Evolutionary conservation across 2,888 invertebrate genomes (phyloP).

Genomic region (Pyrocoelia pectoralis): DNA sequence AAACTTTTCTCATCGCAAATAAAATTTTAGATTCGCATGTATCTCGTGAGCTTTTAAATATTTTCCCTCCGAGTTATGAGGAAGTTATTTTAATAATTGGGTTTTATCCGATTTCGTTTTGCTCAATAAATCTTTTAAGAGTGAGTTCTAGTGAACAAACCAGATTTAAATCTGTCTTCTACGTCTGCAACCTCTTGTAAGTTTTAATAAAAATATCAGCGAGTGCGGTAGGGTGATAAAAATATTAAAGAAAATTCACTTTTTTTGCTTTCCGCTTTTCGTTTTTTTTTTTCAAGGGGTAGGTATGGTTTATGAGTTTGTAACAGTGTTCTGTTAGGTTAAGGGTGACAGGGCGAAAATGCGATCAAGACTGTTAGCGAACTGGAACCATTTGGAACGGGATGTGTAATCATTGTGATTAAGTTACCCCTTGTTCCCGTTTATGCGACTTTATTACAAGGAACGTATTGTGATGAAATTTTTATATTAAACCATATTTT

Average conservation of each 20-base stretch:
- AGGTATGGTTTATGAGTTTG: constrained; percentile 36
- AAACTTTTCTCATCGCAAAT: background rate
- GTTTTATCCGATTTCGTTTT: constrained; percentile 3
- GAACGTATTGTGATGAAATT: constrained; percentile 37
- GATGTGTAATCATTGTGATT: constrained; percentile 36
- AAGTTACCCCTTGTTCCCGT: constrained; percentile 34
- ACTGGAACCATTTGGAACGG: constrained; percentile 28
- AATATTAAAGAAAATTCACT: constrained; percentile 45
- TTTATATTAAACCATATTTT: constrained; percentile 37
- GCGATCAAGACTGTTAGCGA: constrained; percentile 20
- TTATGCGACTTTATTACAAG: constrained; percentile 34
- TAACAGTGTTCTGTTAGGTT: constrained; percentile 25
- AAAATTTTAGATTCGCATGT: background rate
- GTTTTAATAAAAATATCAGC: constrained; percentile 41
- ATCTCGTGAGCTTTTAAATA: background rate
- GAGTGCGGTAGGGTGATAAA: constrained; percentile 39
- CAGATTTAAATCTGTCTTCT: constrained; percentile 26
- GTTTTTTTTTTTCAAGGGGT: background rate
- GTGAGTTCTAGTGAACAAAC: constrained; percentile 18
- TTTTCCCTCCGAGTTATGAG: background rate
- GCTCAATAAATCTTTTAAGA: constrained; percentile 12
- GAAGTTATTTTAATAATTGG: constrained; percentile 6
- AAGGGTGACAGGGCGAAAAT: constrained; percentile 23
- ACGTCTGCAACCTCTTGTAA: constrained; percentile 23
- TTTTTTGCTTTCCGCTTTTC: constrained; percentile 36